These are phyloP conservation scores for Osmoderma eremita DNA, from an alignment of 2,888 invertebrate species.

Conservation along the genomic window DNA sequence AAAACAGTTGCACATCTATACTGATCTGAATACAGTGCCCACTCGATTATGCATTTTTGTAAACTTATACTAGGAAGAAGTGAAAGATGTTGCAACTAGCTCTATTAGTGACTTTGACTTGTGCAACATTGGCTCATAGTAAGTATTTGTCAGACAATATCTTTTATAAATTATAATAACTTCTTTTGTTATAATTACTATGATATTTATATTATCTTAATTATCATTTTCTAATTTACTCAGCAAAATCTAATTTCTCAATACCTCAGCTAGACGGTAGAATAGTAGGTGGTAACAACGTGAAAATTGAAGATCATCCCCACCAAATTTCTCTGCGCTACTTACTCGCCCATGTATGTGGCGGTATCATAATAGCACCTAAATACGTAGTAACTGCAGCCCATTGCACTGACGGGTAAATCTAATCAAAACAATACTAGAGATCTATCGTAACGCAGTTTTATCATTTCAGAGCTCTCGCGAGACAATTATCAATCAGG, in stretches of 20 bases:
- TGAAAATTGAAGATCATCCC: slow-evolving; percentile 30
- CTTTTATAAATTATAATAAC: too few relatives aligned
- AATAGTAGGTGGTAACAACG: slow-evolving; percentile 38
- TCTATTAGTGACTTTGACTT: background rate
- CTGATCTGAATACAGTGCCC: too few relatives aligned
- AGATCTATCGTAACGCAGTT: too few relatives aligned
- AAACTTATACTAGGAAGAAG: background rate
- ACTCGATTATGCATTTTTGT: too few relatives aligned
- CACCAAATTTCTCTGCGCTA: slow-evolving; percentile 36
- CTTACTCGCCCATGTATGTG: slow-evolving; percentile 30
- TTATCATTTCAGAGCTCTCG: background rate
- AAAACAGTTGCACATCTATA: too few relatives aligned
- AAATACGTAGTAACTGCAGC: slow-evolving; percentile 38
- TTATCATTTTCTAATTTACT: too few relatives aligned
- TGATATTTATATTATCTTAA: too few relatives aligned
- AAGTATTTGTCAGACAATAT: background rate
- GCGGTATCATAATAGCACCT: slow-evolving; percentile 29
- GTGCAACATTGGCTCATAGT: background rate
- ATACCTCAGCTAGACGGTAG: slow-evolving; percentile 32
- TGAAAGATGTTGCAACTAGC: background rate
- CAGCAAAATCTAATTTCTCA: too few relatives aligned
- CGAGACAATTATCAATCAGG: background rate
- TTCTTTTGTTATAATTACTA: too few relatives aligned
- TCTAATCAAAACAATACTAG: background rate
- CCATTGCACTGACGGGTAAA: slow-evolving; percentile 36